Conservation (phyloP, 1,140 invertebrate species). For the Zaprionus inermis region DNA sequence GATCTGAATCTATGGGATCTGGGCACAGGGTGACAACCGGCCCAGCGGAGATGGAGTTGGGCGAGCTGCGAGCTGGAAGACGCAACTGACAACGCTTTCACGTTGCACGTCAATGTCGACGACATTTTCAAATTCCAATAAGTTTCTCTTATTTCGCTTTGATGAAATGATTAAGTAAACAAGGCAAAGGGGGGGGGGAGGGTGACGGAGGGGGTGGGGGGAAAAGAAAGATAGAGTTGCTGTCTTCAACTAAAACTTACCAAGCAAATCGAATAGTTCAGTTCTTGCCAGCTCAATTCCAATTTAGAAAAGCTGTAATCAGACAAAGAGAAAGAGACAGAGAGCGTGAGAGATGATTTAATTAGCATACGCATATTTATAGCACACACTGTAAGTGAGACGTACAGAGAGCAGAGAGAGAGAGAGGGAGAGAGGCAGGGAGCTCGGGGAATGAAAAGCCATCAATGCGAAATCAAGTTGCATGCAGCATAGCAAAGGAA, state of each 20-base stretch:
- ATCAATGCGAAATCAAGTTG: conserved; percentile 62
- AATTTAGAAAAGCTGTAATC: conserved; percentile 48
- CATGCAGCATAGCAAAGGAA: conserved; percentile 32
- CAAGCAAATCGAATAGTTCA: conserved; percentile 27
- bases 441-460: conserved; percentile 41
- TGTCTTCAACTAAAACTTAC: conserved; percentile 28
- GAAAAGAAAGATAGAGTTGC: not conserved
- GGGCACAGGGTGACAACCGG: not conserved
- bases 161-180: conserved; percentile 45
- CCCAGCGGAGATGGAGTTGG: not conserved
- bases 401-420: conserved; percentile 6
- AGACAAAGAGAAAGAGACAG: conserved; percentile 15
- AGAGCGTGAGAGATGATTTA: conserved; percentile 49
- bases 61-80: not conserved
- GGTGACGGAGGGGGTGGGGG: not conserved
- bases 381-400: conserved; percentile 31
- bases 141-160: conserved; percentile 36
- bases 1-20: conserved; percentile 6
- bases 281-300: conserved; percentile 29
- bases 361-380: conserved; percentile 58
- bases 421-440: conserved; percentile 8
- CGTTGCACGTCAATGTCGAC: too few species aligned
- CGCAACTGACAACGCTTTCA: too few species aligned
- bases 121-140: conserved; percentile 71
- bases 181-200: not conserved